Evolutionary conservation across 2,113 vertebrate genomes (phyloP), one percentile per base, ranked within the genome.

Genomic region (Numida meleagris): DNA sequence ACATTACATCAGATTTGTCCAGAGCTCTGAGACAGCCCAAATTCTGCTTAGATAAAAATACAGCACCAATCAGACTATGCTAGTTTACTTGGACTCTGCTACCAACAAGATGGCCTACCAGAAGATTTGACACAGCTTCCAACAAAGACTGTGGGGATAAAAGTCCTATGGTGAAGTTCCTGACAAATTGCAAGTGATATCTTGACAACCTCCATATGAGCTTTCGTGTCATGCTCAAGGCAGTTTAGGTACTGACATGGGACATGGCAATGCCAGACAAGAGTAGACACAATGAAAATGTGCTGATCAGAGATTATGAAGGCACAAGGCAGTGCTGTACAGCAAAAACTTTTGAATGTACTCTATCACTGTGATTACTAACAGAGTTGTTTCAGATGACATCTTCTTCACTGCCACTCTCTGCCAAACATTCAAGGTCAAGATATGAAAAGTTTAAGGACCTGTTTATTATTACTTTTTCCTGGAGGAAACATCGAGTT

Each of bases 271-370:
- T 53, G 42, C 67, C 68, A 93, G 67, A 59, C 36, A 88, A 85
- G 59, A 90, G 27, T 1, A 85, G 40, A 76, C 23, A 79, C 77
- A 17, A 81, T 23, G 34, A 78, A 87, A 94, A 86, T 55, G 50
- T 74, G 55, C 36, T 86, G 63, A 93, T 88, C 85, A 83, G 57
- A 82, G 78, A 82, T 74, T 76, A 85, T 6, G 36, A 95, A 89
- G 45, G 50, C 33, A 50, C 66, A 73, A 89, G 36, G 17, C 34
- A 79, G 40, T 19, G 18, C 18, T 53, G n/a, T 36, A 59, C n/a
- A 63, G 16, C 55, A 62, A 86, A 78, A 81, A 43, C 11, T 78
- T 84, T 0, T 68, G 8, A 78, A 78, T 17, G 31, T 42, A 48
- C 29, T 88, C 72, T 18, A 20, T 85, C 75, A 88, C 15, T 5